Base-by-base conservation (phyloP, 1,140 invertebrate genomes). In the Sarcophaga peregrina region DNA sequence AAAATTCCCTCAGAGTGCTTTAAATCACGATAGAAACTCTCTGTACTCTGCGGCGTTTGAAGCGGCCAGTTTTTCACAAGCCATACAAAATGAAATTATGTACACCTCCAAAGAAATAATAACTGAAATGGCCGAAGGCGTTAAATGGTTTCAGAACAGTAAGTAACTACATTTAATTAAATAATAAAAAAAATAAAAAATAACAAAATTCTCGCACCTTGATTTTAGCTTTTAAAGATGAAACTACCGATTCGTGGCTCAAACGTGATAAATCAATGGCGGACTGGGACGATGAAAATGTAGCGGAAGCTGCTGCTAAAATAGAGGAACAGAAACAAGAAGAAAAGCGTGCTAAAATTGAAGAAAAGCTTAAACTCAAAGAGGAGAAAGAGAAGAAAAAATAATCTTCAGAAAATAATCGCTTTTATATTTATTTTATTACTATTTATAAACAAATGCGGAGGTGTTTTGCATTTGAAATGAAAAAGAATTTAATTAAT, bases 1-100 rank as follows among this genome's bases (percentile, higher is more conserved):
- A 0, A 97, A 96, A 88, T 97, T 96, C 90, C 96, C 97, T 0
- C 95, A 96, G 89, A 92, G 93, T 83, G 94, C 96, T 45, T 85
- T 98, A 20, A 92, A 93, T 62, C 93, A 94, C 85, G 97, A 98
- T 91, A 93, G 94, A 82, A 90, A 87, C 84, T 96, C 94, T 58
- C 92, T 92, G 48, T 94, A 94, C 88, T 94, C 92, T 89, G 92
- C 91, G 7, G 91, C 93, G 13, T 96, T 93, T 87, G 91, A 91
- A 62, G 90, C 93, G 15, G 91, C 91, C 5, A 90, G 91, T 9
- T 91, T 93, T 82, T 91, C 93, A 82, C 94, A 95, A 84, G 92
- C 94, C 1, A 86, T 96, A n/a, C 92, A 95, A 85, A 95, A 93
- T 87, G 96, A 94, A 91, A 94, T 91, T 88, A 93, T 93, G 90